phyloP scores from a whole-genome alignment of 1,140 invertebrate genomes.

The Trachymyrmex septentrionalis region DNA sequence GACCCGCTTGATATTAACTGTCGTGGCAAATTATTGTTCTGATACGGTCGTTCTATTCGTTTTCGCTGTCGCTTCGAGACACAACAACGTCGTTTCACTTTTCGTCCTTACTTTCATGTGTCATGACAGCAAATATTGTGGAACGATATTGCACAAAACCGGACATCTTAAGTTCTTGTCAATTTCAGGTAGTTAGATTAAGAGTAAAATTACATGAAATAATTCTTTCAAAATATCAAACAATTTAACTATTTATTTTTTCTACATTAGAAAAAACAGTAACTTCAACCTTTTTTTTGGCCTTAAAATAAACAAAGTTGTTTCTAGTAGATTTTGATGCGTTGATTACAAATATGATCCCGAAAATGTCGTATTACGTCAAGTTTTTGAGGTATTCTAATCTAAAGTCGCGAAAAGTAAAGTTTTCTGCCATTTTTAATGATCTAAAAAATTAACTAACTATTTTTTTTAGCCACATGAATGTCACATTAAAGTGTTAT shows the following conservation, averaged over 20 bases:
- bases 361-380: too few species aligned
- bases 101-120: slow-evolving; percentile 24
- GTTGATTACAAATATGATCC: too few species aligned
- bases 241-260: neutral
- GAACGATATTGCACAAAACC: neutral
- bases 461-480: too few species aligned
- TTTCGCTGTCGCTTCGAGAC: neutral
- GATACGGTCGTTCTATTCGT: slow-evolving; percentile 2
- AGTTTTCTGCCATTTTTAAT: too few species aligned
- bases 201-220: neutral
- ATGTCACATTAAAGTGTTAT: too few species aligned
- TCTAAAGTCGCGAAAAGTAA: too few species aligned
- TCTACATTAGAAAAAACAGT: neutral
- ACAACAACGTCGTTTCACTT: slow-evolving; percentile 31
- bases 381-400: too few species aligned
- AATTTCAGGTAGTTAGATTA: neutral
- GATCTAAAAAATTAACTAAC: too few species aligned
- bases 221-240: neutral
- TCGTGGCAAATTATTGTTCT: slow-evolving; percentile 10
- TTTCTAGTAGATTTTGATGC: too few species aligned
- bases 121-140: slow-evolving; percentile 41
- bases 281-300: too few species aligned
- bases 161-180: neutral
- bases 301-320: too few species aligned
- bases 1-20: slow-evolving; percentile 14